Conservation (phyloP, 2,888 invertebrate genomes). For the Phalera bucephala region DNA sequence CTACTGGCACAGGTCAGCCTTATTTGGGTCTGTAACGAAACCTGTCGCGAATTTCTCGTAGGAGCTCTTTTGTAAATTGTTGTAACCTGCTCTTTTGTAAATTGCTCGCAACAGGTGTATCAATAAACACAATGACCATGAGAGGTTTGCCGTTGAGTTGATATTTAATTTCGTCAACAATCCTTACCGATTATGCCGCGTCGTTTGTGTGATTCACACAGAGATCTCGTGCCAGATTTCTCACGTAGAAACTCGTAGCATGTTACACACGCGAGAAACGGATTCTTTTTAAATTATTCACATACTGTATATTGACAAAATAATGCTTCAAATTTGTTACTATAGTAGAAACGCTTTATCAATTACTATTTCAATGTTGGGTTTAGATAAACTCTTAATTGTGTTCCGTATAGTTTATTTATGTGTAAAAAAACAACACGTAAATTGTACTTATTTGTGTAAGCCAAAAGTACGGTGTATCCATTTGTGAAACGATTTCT, state of each 20-base stretch:
- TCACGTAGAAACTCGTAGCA: conserved; percentile 46
- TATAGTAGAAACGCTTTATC: too few relatives aligned
- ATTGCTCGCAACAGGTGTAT: too few relatives aligned
- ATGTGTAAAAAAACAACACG: not conserved
- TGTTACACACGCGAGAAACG: conserved; percentile 39
- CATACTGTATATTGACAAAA: conserved; percentile 27
- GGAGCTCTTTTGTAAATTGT: too few relatives aligned
- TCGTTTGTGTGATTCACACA: conserved; percentile 48
- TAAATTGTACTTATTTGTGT: not conserved
- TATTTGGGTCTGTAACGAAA: conserved; percentile 53
- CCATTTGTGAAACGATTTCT: too few relatives aligned
- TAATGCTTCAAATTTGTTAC: too few relatives aligned
- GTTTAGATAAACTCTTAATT: too few relatives aligned
- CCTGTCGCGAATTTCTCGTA: conserved; percentile 53
- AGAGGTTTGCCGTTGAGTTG: conserved; percentile 9
- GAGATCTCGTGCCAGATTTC: conserved; percentile 54
- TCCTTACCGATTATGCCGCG: conserved; percentile 26
- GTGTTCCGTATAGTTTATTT: conserved; percentile 15
- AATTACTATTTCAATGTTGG: too few relatives aligned
- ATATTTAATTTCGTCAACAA: conserved; percentile 23
- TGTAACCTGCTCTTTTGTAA: conserved; percentile 43
- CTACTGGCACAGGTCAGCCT: conserved; percentile 50
- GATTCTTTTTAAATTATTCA: conserved; percentile 48
- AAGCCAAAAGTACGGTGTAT: too few relatives aligned
- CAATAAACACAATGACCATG: too few relatives aligned